Percentiles rank a stretch among this genome's conserved stretches.
phyloP scores from a whole-genome alignment of 2,888 invertebrate genomes.

The Ethmia dodecea region DNA sequence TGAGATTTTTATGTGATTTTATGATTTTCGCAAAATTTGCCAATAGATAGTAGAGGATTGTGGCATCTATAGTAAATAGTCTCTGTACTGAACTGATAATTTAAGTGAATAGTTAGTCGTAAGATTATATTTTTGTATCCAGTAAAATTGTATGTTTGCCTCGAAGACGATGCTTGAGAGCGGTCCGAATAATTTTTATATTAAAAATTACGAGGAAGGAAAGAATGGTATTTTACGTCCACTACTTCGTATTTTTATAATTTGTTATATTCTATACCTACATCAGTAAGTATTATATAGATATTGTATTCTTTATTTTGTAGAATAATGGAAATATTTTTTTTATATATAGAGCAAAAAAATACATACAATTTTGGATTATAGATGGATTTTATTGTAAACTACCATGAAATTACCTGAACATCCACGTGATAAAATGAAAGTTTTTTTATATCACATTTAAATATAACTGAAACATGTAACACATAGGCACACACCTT shows the following conservation, averaged over 20 bases:
- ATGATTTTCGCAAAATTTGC: conserved; percentile 33
- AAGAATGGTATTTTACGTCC: conserved; percentile 62
- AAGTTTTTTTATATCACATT: too few relatives aligned
- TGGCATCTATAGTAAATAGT: conserved; percentile 35
- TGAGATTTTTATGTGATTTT: conserved; percentile 47
- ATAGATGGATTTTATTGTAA: neutral
- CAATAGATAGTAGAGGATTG: conserved; percentile 26
- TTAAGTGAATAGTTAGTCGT: conserved; percentile 40
- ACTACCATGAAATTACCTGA: neutral
- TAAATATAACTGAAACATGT: too few relatives aligned
- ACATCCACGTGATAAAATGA: too few relatives aligned
- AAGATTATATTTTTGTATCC: conserved; percentile 50
- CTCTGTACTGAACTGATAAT: conserved; percentile 67
- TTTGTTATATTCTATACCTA: conserved; percentile 53
- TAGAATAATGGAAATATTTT: conserved; percentile 64
- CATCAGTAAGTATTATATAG: conserved; percentile 72
- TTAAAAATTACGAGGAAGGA: conserved; percentile 68
- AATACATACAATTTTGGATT: conserved; percentile 63
- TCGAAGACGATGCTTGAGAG: conserved; percentile 36
- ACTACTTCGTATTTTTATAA: conserved; percentile 48
- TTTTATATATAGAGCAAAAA: conserved; percentile 66
- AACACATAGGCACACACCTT: too few relatives aligned
- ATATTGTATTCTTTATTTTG: conserved; percentile 66
- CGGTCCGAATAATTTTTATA: conserved; percentile 71
- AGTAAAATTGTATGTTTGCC: conserved; percentile 32